Conservation (phyloP, 2,797 vertebrate species). For the Gallinago nigripennis region DNA sequence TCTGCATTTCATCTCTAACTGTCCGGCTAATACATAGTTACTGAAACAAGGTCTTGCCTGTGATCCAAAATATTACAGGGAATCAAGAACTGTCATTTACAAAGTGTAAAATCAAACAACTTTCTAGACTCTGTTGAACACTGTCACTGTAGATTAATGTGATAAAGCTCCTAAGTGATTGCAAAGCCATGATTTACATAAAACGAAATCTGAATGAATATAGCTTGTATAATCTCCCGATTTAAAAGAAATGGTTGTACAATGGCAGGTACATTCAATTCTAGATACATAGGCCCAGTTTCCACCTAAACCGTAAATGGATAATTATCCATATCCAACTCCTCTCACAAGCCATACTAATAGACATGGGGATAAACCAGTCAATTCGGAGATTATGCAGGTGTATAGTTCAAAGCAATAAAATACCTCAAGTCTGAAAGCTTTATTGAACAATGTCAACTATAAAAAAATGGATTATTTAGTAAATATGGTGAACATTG, state of each 20-base stretch:
- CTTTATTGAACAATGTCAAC: background rate
- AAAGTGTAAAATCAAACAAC: conserved; percentile 24
- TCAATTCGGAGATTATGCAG: background rate
- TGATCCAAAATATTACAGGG: background rate
- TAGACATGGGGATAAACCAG: background rate
- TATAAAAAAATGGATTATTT: background rate
- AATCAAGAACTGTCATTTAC: conserved; percentile 33
- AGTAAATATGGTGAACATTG: background rate
- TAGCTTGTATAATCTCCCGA: background rate
- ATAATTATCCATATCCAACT: background rate
- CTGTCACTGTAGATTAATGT: conserved; percentile 27
- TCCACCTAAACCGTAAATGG: background rate
- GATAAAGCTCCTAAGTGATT: background rate
- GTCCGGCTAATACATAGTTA: background rate
- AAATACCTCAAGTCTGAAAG: background rate
- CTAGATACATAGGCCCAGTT: background rate
- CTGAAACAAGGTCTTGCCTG: conserved; percentile 5
- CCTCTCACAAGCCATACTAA: background rate
- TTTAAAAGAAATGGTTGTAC: background rate
- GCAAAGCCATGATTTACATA: conserved; percentile 3
- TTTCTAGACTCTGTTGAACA: conserved; percentile 25
- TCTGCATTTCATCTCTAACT: conserved; percentile 6
- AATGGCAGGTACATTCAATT: background rate
- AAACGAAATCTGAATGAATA: background rate
- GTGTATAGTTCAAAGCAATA: background rate